Evolutionary conservation across 2,113 vertebrate genomes (phyloP).

Genomic region (Mus spicilegus): DNA sequence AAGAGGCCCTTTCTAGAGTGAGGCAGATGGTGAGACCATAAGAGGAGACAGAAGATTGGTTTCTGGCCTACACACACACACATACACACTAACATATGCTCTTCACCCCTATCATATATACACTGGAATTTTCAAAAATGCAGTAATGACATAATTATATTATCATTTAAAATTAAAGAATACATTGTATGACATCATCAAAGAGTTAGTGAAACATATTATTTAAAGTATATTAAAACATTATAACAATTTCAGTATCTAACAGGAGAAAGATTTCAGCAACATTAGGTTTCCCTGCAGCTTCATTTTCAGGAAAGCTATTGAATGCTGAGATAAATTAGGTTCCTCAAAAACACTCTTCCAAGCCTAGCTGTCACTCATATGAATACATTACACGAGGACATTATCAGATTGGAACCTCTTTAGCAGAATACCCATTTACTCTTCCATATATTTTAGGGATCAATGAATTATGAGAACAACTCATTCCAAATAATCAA

Average conservation of each 20-base stretch:
- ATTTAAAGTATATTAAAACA: neutral
- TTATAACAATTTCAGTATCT: neutral
- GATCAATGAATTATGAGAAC: neutral
- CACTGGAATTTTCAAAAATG: neutral
- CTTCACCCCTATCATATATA: neutral
- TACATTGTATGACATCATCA: neutral
- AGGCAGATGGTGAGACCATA: neutral
- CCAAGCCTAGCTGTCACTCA: neutral
- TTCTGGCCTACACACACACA: neutral
- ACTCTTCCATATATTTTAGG: neutral
- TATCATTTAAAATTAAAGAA: neutral
- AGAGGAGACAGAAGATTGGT: neutral
- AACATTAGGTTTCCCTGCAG: neutral
- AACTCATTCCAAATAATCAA: neutral
- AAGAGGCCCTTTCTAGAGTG: neutral
- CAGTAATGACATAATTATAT: neutral
- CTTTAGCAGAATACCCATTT: neutral
- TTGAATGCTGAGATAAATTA: conserved; percentile 38
- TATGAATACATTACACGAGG: neutral
- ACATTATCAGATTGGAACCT: neutral
- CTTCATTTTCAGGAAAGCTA: neutral
- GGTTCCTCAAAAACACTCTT: neutral
- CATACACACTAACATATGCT: too few relatives aligned
- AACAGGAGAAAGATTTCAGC: neutral
- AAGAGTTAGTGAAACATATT: neutral